phyloP scores from a whole-genome alignment of 2,888 invertebrate species.

The Sclerodermus sp. region DNA sequence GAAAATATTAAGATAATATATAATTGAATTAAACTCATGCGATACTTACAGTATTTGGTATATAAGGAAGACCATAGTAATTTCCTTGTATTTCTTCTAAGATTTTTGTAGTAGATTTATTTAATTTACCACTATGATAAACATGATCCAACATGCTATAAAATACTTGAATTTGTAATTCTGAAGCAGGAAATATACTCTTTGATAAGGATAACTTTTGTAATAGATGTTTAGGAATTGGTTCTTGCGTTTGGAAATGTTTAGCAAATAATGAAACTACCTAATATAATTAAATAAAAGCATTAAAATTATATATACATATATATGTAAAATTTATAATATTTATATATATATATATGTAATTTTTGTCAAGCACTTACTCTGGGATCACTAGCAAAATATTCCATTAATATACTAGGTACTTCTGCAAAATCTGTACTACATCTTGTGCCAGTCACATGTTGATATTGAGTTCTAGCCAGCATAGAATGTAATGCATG shows the following conservation, averaged over 20 bases:
- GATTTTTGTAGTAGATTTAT: slow-evolving; percentile 64
- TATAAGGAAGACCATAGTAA: slow-evolving; percentile 86
- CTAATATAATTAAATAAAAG: slow-evolving; percentile 54
- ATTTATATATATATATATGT: background rate
- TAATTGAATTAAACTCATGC: background rate
- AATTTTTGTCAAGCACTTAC: slow-evolving; percentile 53
- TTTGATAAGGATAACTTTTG: slow-evolving; percentile 82
- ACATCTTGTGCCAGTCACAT: slow-evolving; percentile 96
- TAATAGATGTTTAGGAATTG: slow-evolving; percentile 79
- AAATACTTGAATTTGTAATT: slow-evolving; percentile 87
- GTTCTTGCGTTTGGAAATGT: slow-evolving; percentile 87
- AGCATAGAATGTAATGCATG: slow-evolving; percentile 99
- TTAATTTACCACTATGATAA: slow-evolving; percentile 73
- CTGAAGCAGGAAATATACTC: slow-evolving; percentile 84
- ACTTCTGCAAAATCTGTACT: slow-evolving; percentile 98
- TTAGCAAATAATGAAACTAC: slow-evolving; percentile 83
- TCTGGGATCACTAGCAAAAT: slow-evolving; percentile 87
- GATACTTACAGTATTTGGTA: slow-evolving; percentile 75
- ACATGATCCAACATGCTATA: slow-evolving; percentile 90
- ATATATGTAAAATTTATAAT: background rate
- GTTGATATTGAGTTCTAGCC: slow-evolving; percentile 92
- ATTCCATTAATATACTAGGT: slow-evolving; percentile 98
- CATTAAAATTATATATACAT: background rate
- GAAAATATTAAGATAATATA: background rate
- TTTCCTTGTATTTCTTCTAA: slow-evolving; percentile 75